Conservation (phyloP, 92 coral and sea anemone genomes). For the Heliopora coerulea region DNA sequence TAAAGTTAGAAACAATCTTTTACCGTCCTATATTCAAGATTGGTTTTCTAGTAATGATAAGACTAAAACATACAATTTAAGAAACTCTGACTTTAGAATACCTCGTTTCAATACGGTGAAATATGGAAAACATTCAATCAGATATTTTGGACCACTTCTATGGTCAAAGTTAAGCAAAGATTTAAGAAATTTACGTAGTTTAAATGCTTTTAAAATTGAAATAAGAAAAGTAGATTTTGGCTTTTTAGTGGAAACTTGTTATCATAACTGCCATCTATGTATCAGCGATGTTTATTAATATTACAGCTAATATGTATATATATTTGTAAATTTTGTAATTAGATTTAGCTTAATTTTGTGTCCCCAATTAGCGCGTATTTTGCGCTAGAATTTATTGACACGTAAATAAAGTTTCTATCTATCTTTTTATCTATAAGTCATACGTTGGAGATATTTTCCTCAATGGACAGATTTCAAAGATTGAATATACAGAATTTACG, state of each 20-base stretch:
- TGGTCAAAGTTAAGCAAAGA: constrained; percentile 31
- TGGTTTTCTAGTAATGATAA: too few species aligned
- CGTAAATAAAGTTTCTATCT: too few species aligned
- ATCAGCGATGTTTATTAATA: not conserved
- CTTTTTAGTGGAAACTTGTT: constrained; percentile 23
- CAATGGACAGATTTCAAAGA: too few species aligned
- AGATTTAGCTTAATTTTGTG: not conserved
- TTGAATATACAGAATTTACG: too few species aligned
- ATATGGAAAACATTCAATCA: constrained; percentile 39
- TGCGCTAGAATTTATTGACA: too few species aligned
- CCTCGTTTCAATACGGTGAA: constrained; percentile 28
- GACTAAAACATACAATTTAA: too few species aligned
- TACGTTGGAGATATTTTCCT: too few species aligned
- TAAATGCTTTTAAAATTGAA: constrained; percentile 19
- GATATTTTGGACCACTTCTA: constrained; percentile 36
- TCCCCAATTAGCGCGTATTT: not conserved
- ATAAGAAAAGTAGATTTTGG: constrained; percentile 36
- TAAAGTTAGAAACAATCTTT: too few species aligned
- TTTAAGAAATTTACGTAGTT: constrained; percentile 4
- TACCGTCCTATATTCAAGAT: too few species aligned
- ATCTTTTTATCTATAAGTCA: too few species aligned
- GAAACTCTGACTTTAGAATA: not conserved
- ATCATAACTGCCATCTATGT: constrained; percentile 31
- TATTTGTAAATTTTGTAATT: not conserved
- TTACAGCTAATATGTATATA: not conserved